Evolutionary conservation across 2,113 vertebrate species (phyloP), one percentile per base, ranked within the genome.

Genomic region (Pelecanus crispus): DNA sequence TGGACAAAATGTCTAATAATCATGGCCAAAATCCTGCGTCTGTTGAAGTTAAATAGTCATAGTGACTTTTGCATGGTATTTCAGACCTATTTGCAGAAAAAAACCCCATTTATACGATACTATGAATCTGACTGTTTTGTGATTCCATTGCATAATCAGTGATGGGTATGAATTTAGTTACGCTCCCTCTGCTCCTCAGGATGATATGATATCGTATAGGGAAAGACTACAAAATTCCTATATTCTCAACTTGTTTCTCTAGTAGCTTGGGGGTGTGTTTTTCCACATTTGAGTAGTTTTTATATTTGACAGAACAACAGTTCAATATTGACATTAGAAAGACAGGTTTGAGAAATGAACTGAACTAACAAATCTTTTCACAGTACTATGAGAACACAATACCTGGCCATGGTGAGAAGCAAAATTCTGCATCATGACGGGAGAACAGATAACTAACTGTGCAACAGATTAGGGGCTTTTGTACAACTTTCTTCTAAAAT

Each of bases 241-340:
- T 53, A 50, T 15, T 85, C 45, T 83, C 50, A 52, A 14, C 42
- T 45, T 47, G 32, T 77, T 80, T 77, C 50, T 78, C 38, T 44
- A 66, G 44, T 42, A 87, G 32, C 38, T 65, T 75, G 17, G 40
- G 66, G 28, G 11, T 79, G 8, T 49, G 36, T 80, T 91, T 88
- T 84, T 66, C 78, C 31, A 58, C 45, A 71, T 75, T 42, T 85
- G 40, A 91, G 44, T 40, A 75, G 36, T n/a, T 95, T 90, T 71
- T 56, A 56, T 81, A 88, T 96, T 83, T 17, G 10, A 67, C 42
- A 91, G 49, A 96, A 72, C 28, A 92, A 50, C 21, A 70, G n/a
- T 53, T 92, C 36, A 84, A 56, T 89, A 89, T 22, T 45, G 22
- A 52, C 34, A 75, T 63, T 44, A 84, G 61, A 68, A 91, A 89